A percentile compares a stretch with the other conserved stretches of the same genome.
Evolutionary conservation across 2,888 invertebrate genomes (phyloP).

Genomic region (Cerceris ruficornis): DNA sequence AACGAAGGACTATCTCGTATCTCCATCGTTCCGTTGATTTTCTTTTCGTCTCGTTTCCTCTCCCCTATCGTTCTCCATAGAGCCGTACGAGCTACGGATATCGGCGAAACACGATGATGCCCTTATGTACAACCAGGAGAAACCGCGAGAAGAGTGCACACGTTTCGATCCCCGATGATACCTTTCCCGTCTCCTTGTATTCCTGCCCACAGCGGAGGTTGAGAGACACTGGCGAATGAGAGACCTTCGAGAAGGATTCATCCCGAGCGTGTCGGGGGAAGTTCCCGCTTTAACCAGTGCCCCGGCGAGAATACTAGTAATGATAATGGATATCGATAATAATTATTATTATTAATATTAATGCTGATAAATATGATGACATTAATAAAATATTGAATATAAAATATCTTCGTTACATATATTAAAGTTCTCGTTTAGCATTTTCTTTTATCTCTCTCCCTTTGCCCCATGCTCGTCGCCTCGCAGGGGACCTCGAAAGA

Average conservation of each 20-base stretch:
- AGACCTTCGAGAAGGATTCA: neutral
- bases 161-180: slow-evolving; percentile 22
- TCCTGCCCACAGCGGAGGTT: slow-evolving; percentile 1
- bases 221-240: slow-evolving; percentile 22
- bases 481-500: slow-evolving; percentile 68
- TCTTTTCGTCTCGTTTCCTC: neutral
- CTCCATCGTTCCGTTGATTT: slow-evolving; percentile 10
- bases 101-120: neutral
- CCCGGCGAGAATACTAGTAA: slow-evolving; percentile 54
- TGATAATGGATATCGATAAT: slow-evolving; percentile 54
- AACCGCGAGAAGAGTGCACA: slow-evolving; percentile 20
- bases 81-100: neutral
- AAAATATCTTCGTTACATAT: slow-evolving; percentile 77
- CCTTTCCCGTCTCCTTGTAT: neutral
- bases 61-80: neutral
- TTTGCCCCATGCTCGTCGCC: slow-evolving; percentile 56
- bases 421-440: slow-evolving; percentile 71
- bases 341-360: slow-evolving; percentile 57
- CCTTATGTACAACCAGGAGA: slow-evolving; percentile 5
- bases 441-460: slow-evolving; percentile 62
- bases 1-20: too few species aligned
- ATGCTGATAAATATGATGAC: slow-evolving; percentile 65
- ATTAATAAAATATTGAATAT: slow-evolving; percentile 73
- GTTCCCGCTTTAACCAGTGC: slow-evolving; percentile 1
- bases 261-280: neutral